phyloP scores from a whole-genome alignment of 2,888 invertebrate species.

The Drosophila macrospina region DNA sequence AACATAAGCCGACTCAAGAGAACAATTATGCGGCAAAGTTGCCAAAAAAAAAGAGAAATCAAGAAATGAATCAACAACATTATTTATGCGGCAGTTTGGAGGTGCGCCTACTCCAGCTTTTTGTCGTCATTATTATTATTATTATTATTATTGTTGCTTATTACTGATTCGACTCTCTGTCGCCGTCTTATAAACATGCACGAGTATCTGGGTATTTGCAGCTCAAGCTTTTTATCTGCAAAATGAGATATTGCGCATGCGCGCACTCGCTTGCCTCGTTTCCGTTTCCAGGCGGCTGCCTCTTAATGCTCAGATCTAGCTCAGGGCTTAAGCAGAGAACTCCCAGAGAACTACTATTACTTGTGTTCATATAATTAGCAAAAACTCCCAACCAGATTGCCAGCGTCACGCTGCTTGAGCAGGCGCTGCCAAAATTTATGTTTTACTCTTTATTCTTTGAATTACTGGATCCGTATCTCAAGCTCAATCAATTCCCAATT shows the following conservation, averaged over 20 bases:
- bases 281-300: conserved; percentile 67
- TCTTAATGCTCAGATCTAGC: conserved; percentile 51
- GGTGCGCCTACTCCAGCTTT: conserved; percentile 56
- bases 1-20: conserved; percentile 43
- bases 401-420: conserved; percentile 54
- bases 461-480: conserved; percentile 27
- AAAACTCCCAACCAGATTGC: conserved; percentile 37
- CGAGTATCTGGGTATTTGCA: conserved; percentile 27
- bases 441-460: conserved; percentile 10
- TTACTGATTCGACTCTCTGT: conserved; percentile 29
- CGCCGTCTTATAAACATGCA: conserved; percentile 23
- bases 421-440: conserved; percentile 31
- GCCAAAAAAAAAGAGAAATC: conserved; percentile 42
- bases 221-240: conserved; percentile 63
- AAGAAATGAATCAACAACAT: conserved; percentile 39
- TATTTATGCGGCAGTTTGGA: conserved; percentile 67
- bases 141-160: conserved; percentile 55
- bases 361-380: conserved; percentile 44
- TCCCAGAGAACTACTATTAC: conserved; percentile 34
- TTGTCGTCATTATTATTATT: conserved; percentile 37
- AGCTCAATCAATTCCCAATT: neutral
- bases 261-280: conserved; percentile 57
- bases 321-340: conserved; percentile 38
- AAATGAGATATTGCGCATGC: conserved; percentile 75
- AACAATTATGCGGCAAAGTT: conserved; percentile 70